Conservation (phyloP, 2,113 vertebrate species). For the Papio anubis region DNA sequence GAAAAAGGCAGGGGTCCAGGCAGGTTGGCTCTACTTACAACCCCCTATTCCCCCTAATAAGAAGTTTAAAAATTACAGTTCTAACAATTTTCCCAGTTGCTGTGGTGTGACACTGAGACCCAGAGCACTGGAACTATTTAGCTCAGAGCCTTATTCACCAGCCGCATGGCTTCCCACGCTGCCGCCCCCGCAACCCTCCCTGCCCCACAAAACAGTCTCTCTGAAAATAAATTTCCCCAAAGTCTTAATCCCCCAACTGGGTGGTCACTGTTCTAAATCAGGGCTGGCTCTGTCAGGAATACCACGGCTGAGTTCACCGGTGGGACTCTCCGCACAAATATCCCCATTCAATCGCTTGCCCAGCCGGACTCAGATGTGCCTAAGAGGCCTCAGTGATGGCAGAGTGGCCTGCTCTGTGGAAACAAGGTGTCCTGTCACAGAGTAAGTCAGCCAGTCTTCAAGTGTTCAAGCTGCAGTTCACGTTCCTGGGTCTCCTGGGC, state of each 20-base stretch:
- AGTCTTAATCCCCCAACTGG: background rate
- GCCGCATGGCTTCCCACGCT: background rate
- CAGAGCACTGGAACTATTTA: background rate
- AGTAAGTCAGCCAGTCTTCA: background rate
- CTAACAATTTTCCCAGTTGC: background rate
- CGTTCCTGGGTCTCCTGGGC: background rate
- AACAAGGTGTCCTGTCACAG: background rate
- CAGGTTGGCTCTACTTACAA: background rate
- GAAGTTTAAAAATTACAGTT: background rate
- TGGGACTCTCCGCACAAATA: background rate
- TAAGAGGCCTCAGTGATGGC: background rate
- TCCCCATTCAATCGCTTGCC: background rate
- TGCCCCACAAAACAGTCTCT: background rate
- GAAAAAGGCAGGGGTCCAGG: background rate
- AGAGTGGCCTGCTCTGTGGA: background rate
- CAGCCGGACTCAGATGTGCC: background rate
- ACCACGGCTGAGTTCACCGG: rapidly evolving
- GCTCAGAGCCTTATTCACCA: background rate
- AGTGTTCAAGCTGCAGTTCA: background rate
- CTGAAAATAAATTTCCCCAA: background rate
- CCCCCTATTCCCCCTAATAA: background rate
- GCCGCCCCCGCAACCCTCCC: background rate
- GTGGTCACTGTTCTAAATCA: background rate
- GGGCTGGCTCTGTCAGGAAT: background rate
- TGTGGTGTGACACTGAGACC: background rate